Percentiles rank a stretch among this genome's conserved stretches.
Conservation (phyloP, 2,113 vertebrate genomes). For the Tapirus terrestris region DNA sequence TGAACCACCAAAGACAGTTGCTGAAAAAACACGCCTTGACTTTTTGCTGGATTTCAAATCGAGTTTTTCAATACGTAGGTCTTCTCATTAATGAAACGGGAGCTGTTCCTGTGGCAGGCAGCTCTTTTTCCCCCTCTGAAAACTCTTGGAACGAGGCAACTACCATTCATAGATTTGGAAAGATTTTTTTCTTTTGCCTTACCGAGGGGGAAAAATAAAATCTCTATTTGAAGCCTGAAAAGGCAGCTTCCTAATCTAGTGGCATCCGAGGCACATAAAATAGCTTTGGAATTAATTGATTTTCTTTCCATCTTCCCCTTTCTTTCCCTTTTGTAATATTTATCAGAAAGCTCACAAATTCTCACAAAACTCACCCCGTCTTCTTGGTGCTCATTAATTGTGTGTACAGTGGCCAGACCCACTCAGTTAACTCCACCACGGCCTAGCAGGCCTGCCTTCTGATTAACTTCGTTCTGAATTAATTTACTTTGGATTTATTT, state of each 20-base stretch:
- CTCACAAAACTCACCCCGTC: neutral
- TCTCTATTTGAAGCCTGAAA: slow-evolving; percentile 32
- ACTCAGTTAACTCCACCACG: slow-evolving; percentile 69
- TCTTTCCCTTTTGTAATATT: slow-evolving; percentile 39
- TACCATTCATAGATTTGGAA: slow-evolving; percentile 50
- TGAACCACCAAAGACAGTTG: neutral
- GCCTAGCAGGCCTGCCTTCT: slow-evolving; percentile 45
- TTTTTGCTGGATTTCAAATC: slow-evolving; percentile 65
- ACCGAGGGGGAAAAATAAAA: slow-evolving; percentile 50
- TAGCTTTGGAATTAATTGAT: slow-evolving; percentile 50
- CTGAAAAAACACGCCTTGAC: neutral
- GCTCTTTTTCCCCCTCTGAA: neutral
- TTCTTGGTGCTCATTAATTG: slow-evolving; percentile 37
- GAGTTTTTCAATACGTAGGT: slow-evolving; percentile 5
- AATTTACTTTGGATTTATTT: slow-evolving; percentile 65
- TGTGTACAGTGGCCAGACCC: slow-evolving; percentile 29
- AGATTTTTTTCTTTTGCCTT: slow-evolving; percentile 57
- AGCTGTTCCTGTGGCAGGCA: neutral
- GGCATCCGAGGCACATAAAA: slow-evolving; percentile 51
- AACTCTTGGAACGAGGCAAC: neutral
- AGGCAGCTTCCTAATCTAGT: slow-evolving; percentile 39
- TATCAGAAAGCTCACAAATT: slow-evolving; percentile 57
- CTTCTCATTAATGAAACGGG: slow-evolving; percentile 58
- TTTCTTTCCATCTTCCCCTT: slow-evolving; percentile 33
- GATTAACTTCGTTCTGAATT: neutral